Percentiles rank a stretch among this genome's conserved stretches.
Evolutionary conservation across 2,888 invertebrate genomes (phyloP).

Genomic region (Cryptocephalus moraei): DNA sequence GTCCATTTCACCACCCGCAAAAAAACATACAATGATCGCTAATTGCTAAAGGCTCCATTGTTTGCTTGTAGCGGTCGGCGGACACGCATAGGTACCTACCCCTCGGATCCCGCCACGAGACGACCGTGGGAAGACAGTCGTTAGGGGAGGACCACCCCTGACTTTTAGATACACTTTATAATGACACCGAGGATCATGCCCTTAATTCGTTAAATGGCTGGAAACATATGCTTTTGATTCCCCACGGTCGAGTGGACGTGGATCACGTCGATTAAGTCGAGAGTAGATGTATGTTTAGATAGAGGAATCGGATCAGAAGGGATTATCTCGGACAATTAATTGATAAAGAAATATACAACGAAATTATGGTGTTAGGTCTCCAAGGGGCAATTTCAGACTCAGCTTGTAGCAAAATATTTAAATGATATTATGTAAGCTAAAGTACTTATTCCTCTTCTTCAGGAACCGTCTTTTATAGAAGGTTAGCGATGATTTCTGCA

Average conservation of each 20-base stretch:
- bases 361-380: too few species aligned
- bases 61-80: slow-evolving; percentile 33
- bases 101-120: slow-evolving; percentile 21
- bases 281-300: too few species aligned
- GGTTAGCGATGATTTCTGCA: too few species aligned
- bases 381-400: too few species aligned
- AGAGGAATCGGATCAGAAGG: too few species aligned
- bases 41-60: slow-evolving; percentile 18
- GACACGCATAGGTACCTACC: slow-evolving; percentile 15
- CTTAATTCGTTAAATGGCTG: slow-evolving; percentile 39
- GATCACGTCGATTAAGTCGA: slow-evolving; percentile 3
- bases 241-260: slow-evolving; percentile 7
- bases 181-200: slow-evolving; percentile 32
- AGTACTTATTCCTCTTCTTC: too few species aligned
- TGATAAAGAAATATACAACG: too few species aligned
- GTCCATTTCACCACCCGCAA: too few species aligned
- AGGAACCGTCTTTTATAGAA: too few species aligned
- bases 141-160: slow-evolving; percentile 15
- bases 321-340: too few species aligned
- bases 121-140: slow-evolving; percentile 30
- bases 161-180: slow-evolving; percentile 24
- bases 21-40: slow-evolving; percentile 25
- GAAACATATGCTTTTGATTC: slow-evolving; percentile 34
- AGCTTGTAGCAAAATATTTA: too few species aligned
- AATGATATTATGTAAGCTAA: too few species aligned